These are phyloP conservation scores for Cisticola juncidis DNA, from an alignment of 2,113 vertebrate genomes.

Conservation along the genomic window DNA sequence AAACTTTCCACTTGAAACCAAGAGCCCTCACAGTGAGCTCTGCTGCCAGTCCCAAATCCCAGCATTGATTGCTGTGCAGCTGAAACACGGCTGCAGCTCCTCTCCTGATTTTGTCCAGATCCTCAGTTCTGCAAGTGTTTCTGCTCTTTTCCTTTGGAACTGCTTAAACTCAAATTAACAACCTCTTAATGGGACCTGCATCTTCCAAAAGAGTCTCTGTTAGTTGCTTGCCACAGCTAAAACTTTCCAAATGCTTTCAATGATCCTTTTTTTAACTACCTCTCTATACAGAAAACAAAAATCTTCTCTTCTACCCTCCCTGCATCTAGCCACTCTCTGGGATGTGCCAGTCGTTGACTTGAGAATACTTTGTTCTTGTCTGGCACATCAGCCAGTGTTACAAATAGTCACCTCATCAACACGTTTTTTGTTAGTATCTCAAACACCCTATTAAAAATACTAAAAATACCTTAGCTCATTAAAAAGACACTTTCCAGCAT, in stretches of 20 bases:
- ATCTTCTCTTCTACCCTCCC: background rate
- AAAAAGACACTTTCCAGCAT: background rate
- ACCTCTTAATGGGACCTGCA: background rate
- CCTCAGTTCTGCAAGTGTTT: background rate
- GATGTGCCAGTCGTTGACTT: background rate
- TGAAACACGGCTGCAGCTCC: background rate
- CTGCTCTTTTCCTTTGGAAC: background rate
- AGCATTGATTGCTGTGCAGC: background rate
- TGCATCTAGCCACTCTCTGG: background rate
- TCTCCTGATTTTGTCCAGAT: background rate
- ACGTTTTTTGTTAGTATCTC: background rate
- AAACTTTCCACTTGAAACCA: background rate
- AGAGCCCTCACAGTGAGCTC: background rate
- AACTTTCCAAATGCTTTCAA: background rate
- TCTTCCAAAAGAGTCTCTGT: background rate
- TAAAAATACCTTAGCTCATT: constrained; percentile 12
- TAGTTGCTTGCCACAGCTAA: background rate
- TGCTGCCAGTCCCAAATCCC: background rate
- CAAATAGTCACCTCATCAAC: background rate
- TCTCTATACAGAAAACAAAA: background rate
- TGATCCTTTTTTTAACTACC: background rate
- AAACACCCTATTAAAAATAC: background rate
- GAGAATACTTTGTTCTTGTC: background rate
- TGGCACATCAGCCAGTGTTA: background rate
- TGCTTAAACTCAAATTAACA: background rate